Percentiles rank a stretch among this genome's conserved stretches.
phyloP scores from a whole-genome alignment of 92 coral and sea anemone species.

The Hydrozoanthus gracilis region DNA sequence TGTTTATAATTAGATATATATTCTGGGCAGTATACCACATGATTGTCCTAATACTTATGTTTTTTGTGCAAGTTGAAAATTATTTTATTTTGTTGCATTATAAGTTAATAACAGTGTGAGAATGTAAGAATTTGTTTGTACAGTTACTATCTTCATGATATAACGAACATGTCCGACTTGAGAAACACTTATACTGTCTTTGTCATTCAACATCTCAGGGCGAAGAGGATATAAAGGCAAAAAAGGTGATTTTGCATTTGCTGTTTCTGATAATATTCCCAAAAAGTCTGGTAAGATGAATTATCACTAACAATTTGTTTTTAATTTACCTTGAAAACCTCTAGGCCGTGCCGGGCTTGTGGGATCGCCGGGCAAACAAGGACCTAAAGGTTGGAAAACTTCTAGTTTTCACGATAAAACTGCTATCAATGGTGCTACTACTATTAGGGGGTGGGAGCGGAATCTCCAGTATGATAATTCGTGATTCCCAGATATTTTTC shows the following conservation, averaged over 20 bases:
- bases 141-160: not conserved
- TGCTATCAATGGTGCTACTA: not conserved
- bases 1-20: too few relatives aligned
- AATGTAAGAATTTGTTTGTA: not conserved
- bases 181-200: too few relatives aligned
- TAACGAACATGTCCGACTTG: not conserved
- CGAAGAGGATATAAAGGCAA: conserved; percentile 10
- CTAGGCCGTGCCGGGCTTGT: conserved; percentile 8
- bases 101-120: too few relatives aligned
- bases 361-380: conserved; percentile 39
- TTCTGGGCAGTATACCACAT: not conserved
- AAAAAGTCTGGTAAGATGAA: too few relatives aligned
- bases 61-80: not conserved
- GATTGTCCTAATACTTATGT: not conserved
- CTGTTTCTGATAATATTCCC: not conserved
- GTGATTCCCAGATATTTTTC: too few relatives aligned
- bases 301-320: not conserved
- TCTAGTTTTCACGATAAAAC: not conserved
- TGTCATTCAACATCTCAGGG: not conserved
- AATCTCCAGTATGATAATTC: too few relatives aligned
- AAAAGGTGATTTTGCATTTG: not conserved
- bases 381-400: not conserved
- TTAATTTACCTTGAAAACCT: not conserved
- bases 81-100: not conserved
- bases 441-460: not conserved